Conservation (phyloP, 2,113 vertebrate species). For the Ceuthmochares aereus region DNA sequence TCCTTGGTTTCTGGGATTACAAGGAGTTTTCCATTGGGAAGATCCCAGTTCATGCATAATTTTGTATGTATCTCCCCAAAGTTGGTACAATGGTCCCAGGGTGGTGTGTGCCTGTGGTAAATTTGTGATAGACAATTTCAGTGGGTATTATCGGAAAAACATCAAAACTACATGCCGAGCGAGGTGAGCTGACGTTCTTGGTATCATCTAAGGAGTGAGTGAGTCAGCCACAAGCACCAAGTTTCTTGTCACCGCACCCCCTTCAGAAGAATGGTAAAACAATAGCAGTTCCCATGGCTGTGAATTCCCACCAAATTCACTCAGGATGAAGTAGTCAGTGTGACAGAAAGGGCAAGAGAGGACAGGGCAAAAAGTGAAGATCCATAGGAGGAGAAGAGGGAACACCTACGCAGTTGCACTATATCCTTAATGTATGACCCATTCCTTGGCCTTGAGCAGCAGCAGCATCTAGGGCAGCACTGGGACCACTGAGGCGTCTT, state of each 20-base stretch:
- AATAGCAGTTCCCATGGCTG: not conserved
- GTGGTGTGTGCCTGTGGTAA: fast-evolving
- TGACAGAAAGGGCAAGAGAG: not conserved
- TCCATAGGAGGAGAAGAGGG: not conserved
- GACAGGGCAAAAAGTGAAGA: not conserved
- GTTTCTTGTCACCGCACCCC: not conserved
- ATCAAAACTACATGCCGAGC: not conserved
- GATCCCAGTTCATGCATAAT: not conserved
- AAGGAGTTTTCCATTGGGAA: not conserved
- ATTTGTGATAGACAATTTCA: not conserved
- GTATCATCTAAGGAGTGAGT: not conserved
- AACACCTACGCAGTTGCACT: not conserved
- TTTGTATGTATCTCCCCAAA: not conserved
- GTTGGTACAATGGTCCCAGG: not conserved
- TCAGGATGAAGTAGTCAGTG: not conserved
- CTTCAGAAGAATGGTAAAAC: not conserved
- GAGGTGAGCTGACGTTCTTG: not conserved
- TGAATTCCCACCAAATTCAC: not conserved
- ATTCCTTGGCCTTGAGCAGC: not conserved
- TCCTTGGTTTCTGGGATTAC: not conserved
- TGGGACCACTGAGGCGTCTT: not conserved
- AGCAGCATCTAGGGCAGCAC: not conserved
- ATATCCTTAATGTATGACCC: fast-evolving
- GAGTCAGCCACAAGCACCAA: not conserved
- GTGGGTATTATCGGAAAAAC: not conserved